These are phyloP conservation scores for Anas georgica DNA, from an alignment of 2,797 vertebrate genomes.

Conservation along the genomic window DNA sequence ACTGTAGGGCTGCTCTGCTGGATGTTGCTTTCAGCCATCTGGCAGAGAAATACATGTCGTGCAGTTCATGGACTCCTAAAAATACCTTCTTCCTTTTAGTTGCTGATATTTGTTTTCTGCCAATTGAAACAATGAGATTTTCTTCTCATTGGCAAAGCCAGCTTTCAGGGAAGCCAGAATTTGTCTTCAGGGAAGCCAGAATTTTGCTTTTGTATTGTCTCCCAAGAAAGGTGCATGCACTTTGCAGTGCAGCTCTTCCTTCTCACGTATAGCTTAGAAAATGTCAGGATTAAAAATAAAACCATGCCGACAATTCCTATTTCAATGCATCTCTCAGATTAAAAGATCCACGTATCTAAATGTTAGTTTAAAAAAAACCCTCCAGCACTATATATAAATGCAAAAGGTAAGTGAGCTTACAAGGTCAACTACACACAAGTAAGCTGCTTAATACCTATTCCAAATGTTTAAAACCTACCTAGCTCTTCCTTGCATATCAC, in stretches of 20 bases:
- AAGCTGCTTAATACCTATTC: slow-evolving; percentile 35
- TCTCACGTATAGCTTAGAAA: not conserved
- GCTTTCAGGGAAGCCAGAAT: not conserved
- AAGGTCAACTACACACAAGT: slow-evolving; percentile 43
- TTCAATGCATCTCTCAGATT: not conserved
- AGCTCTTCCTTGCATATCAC: not conserved
- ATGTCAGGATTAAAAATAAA: not conserved
- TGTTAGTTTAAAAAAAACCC: not conserved
- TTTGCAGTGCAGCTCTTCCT: not conserved
- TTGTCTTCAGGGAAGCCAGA: not conserved
- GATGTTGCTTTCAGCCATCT: slow-evolving; percentile 27
- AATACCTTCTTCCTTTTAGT: slow-evolving; percentile 28
- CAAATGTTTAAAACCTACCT: slow-evolving; percentile 19
- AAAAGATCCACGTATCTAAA: not conserved
- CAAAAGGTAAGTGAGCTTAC: not conserved
- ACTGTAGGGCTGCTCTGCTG: not conserved
- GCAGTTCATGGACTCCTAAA: not conserved
- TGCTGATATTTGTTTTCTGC: slow-evolving; percentile 36
- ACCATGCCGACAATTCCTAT: not conserved
- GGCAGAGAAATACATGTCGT: slow-evolving; percentile 18
- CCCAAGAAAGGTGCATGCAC: not conserved
- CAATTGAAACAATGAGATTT: not conserved
- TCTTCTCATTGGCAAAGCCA: not conserved
- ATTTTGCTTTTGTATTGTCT: not conserved
- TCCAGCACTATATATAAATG: not conserved